Base-by-base conservation (phyloP, 2,113 vertebrate genomes). In the Oophaga pumilio region DNA sequence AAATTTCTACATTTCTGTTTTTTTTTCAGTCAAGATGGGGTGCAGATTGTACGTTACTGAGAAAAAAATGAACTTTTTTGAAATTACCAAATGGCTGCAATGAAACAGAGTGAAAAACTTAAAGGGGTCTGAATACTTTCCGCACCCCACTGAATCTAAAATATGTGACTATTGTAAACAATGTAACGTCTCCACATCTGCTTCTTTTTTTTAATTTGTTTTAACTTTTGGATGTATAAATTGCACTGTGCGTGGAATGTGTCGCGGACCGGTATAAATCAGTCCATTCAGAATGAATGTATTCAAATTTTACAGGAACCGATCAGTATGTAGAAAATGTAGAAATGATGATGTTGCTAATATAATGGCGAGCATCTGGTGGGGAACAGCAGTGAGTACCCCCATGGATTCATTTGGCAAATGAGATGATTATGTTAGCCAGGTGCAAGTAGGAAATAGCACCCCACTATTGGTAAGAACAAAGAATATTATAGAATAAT, bases 311-410 rank as follows among this genome's bases (percentile, higher is more conserved):
- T 50, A 24, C 1, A 28, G 59, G 24, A 62, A 33, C 49, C 33
- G 76, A 62, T 86, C 26, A 52, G 77, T 79, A 52, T 77, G 85
- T 86, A 56, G 20, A 43, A 53, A 78, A 66, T 77, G 85, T 86
- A 56, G 20, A 43, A 66, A 78, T 53, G 33, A 86, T 86, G 76
- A 68, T 68, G n/a, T 68, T 56, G 8, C 33, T 28, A 52, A 28
- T 49, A 79, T 18, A 86, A 56, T 66, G 50, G 76, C 33, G 56
- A 66, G 60, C 59, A 79, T 86, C 76, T 79, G 85, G 60, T 68
- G 74, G 56, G 7, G 81, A 83, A 78, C 57, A 68, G 85, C 62
- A 68, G 49, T 18, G 74, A 22, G 24, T 8, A 17, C 60, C 74
- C 50, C 28, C 28, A 43, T 71, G 77, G 64, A 81, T 81, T 71